These are phyloP conservation scores for Serrognathus titanus DNA, from an alignment of 2,888 invertebrate genomes.

Conservation along the genomic window DNA sequence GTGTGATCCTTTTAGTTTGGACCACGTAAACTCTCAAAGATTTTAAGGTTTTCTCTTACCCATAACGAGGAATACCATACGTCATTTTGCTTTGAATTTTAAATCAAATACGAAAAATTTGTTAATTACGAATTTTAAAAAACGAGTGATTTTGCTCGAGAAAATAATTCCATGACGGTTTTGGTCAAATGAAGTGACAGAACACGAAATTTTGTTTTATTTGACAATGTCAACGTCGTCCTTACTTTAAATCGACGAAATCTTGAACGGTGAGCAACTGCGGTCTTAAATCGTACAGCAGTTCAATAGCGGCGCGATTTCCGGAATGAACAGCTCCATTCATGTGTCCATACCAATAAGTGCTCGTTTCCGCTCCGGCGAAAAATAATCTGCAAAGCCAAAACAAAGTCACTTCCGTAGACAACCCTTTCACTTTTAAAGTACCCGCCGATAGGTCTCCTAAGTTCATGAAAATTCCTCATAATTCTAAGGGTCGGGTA, in stretches of 20 bases:
- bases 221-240: not conserved
- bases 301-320: constrained; percentile 34
- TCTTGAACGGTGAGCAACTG: constrained; percentile 16
- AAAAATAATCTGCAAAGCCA: constrained; percentile 33
- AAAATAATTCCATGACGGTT: too few species aligned
- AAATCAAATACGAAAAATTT: too few species aligned
- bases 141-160: too few species aligned
- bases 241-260: constrained; percentile 15
- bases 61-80: too few species aligned
- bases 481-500: constrained; percentile 20
- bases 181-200: too few species aligned
- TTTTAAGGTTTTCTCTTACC: too few species aligned
- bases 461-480: constrained; percentile 21
- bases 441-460: constrained; percentile 24
- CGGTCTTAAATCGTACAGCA: constrained; percentile 35
- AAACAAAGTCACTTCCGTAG: not conserved
- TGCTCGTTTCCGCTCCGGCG: constrained; percentile 38
- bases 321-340: constrained; percentile 38
- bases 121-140: too few species aligned
- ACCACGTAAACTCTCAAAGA: too few species aligned
- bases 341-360: constrained; percentile 37
- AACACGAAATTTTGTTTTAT: too few species aligned
- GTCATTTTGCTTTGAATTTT: too few species aligned
- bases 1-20: too few species aligned
- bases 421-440: not conserved